A percentile compares a stretch with the other conserved stretches of the same genome.
Evolutionary conservation across 2,888 invertebrate species (phyloP).

Genomic region (Creontiades dilutus): DNA sequence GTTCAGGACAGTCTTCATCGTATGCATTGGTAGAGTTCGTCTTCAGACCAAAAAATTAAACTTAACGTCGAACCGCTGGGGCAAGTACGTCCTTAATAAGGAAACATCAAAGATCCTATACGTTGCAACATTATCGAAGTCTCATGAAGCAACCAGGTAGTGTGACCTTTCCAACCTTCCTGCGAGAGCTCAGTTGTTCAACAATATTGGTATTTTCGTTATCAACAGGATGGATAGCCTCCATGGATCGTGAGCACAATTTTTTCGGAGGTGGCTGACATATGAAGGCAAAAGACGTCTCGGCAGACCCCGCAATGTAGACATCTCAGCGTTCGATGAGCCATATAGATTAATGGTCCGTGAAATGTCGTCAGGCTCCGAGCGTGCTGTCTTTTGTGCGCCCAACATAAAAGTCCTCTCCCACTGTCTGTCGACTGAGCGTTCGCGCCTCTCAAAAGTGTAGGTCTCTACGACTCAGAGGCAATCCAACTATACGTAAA

Average conservation of each 20-base stretch:
- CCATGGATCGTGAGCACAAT: not conserved
- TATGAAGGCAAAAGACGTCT: not conserved
- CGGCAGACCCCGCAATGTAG: not conserved
- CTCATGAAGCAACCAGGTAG: too few species aligned
- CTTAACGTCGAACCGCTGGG: too few species aligned
- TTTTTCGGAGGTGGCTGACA: not conserved
- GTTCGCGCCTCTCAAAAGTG: not conserved
- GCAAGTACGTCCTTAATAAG: too few species aligned
- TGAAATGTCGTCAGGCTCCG: slow-evolving; percentile 44
- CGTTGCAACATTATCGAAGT: too few species aligned
- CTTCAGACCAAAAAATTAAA: too few species aligned
- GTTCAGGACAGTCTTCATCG: too few species aligned
- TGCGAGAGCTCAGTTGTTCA: not conserved
- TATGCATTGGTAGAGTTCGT: too few species aligned
- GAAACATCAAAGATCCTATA: too few species aligned
- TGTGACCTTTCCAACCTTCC: not conserved
- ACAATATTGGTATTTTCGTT: not conserved
- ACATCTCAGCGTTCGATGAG: slow-evolving; percentile 41
- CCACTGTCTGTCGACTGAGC: too few species aligned
- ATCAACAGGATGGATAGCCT: not conserved
- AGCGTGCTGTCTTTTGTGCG: slow-evolving; percentile 40
- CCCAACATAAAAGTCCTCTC: not conserved
- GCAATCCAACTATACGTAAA: not conserved
- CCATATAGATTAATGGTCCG: slow-evolving; percentile 45
- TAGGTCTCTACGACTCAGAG: not conserved